Evolutionary conservation across 2,113 vertebrate species (phyloP).

Genomic region (Tetraodon nigroviridis): DNA sequence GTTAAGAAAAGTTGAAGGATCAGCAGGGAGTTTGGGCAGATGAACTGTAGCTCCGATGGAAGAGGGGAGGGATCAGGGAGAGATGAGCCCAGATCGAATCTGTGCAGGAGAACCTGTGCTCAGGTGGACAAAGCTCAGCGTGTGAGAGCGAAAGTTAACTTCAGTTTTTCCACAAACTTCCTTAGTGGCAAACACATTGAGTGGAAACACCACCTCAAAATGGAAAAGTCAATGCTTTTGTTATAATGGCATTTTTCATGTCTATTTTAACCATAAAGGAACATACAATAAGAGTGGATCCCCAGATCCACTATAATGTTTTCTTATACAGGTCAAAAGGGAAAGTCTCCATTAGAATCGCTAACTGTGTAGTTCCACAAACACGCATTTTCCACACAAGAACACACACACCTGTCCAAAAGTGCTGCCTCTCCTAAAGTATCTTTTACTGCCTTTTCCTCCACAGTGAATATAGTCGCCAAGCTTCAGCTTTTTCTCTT

Average conservation of each 20-base stretch:
- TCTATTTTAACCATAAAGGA: not conserved
- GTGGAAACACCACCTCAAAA: constrained; percentile 1
- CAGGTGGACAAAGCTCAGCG: constrained; percentile 44
- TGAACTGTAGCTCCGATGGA: constrained; percentile 33
- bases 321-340: constrained; percentile 1
- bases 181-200: not conserved
- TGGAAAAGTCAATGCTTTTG: constrained; percentile 3
- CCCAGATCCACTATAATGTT: not conserved
- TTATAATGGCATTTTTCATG: not conserved
- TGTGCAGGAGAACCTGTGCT: constrained; percentile 36
- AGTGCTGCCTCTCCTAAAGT: constrained; percentile 6
- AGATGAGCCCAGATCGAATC: constrained; percentile 50
- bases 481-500: not conserved
- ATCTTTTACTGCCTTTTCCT: constrained; percentile 20
- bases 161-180: constrained; percentile 26
- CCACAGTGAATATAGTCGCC: constrained; percentile 6
- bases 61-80: constrained; percentile 25
- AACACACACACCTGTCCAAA: not conserved
- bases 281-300: not conserved
- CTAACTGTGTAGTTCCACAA: constrained; percentile 2
- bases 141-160: not conserved
- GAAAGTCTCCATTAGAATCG: constrained; percentile 2
- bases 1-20: constrained; percentile 47
- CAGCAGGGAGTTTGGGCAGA: constrained; percentile 27
- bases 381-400: constrained; percentile 3